Base-by-base conservation (phyloP, 2,113 vertebrate genomes). In the Muntiacus muntjak region DNA sequence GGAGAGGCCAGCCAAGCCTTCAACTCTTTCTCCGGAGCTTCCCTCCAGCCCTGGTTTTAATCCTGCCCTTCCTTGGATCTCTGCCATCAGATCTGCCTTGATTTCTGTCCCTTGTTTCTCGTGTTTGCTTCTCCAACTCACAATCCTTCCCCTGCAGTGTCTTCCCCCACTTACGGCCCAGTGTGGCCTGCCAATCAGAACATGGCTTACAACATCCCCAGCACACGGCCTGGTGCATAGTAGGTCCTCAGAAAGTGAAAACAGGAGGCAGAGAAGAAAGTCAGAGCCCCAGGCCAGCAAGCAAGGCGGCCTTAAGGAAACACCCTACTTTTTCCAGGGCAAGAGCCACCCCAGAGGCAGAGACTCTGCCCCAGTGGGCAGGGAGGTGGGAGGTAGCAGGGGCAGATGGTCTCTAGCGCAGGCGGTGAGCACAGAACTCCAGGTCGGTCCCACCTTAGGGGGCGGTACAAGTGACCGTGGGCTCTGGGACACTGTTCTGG, bases 331-430 rank as follows among this genome's bases (percentile, higher is more conserved):
- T 36, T 84, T 36, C 36, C 13, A 6, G 54, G 15, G 14, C 5
- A 33, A 64, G 8, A 88, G 40, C 7, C n/a, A 15, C 8, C 64
- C 79, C 43, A 16, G 64, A 54, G 54, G 47, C 58, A 64, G 92
- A 74, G 45, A 43, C 62, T 76, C 1, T 0, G 17, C 23, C 40
- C 21, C 0, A 4, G 43, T 6, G 19, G 55, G 9, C 6, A 17
- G 60, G 14, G 50, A 13, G 64, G n/a, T 1, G 7, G 5, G 36
- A 57, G 26, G n/a, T 0, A 0, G 54, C 3, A 30, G 64, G 25
- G 33, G 28, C 78, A 79, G 50, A 0, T 9, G 23, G 23, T 30
- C n/a, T 60, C 5, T 2, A 45, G 21, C 1, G 6, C 23, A 57
- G 62, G 43, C 14, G 47, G 36, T 71, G 36, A 13, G 81, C 33